Evolutionary conservation across 2,888 invertebrate species (phyloP), one percentile per base, ranked within the genome.

Genomic region (Siphlonurus alternatus): DNA sequence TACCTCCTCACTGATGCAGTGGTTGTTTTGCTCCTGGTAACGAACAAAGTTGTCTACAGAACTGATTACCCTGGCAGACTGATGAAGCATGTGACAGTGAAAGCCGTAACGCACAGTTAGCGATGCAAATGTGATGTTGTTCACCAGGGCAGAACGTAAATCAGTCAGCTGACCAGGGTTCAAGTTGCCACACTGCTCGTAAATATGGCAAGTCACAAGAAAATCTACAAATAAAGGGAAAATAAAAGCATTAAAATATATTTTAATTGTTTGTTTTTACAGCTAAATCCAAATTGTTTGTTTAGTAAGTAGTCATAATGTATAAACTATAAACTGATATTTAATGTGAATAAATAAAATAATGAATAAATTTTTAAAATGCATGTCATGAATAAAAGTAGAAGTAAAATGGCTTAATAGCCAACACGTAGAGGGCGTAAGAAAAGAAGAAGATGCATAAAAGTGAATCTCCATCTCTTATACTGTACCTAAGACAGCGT

Each of bases 71-170:
- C 70, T 25, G 0, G 78, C 76, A 65, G 82, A 81, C 66, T 80
- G 78, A 51, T 78, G 75, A 61, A 83, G 71, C 65, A 88, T 76
- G 73, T 79, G 86, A 71, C 89, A 88, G 72, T 98, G 92, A 66
- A 97, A 83, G 18, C 87, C 85, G 75, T 89, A 83, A 68, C 91
- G 86, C 18, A 96, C 93, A 2, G 91, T 84, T 63, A 95, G 81
- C 23, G 91, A 88, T 0, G 93, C 97, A 72, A 99, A 93, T 0
- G 95, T 97, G 66, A 90, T 86, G 72, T 99, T 99, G 74, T 99
- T 98, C 1, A 99, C 98, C 1, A 99, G 79, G 0, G 98, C 93
- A 0, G 97, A 96, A 53, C 98, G 80, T 66, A 98, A 74, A 76
- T 98, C 97, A 0, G 97, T 97, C 65, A 99, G 76, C 20, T 91